Evolutionary conservation across 1,140 invertebrate genomes (phyloP).

Genomic region (Atopsyche davidsoni): DNA sequence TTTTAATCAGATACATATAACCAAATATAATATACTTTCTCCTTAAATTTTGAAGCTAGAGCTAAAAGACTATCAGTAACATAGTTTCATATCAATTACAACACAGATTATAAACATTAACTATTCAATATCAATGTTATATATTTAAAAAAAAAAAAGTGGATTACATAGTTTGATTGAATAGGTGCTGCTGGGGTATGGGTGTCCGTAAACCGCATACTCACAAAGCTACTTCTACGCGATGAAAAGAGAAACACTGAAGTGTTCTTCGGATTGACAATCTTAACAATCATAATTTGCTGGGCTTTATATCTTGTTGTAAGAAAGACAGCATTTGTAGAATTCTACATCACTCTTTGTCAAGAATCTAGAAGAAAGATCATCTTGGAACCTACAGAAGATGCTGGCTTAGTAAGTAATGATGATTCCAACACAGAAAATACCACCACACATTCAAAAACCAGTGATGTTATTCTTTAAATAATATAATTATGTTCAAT

Average conservation of each 20-base stretch:
- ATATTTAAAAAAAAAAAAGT: no score
- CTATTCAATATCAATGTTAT: no score
- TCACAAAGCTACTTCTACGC: conserved; percentile 70
- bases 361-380: conserved; percentile 65
- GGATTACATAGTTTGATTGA: conserved; percentile 15
- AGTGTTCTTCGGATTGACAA: conserved; percentile 77
- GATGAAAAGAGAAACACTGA: conserved; percentile 74
- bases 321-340: conserved; percentile 72
- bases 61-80: no score
- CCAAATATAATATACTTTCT: no score
- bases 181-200: conserved; percentile 78
- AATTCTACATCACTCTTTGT: conserved; percentile 73
- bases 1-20: no score
- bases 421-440: no score
- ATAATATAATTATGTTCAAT: no score
- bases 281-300: conserved; percentile 65
- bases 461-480: no score
- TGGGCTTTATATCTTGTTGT: conserved; percentile 70
- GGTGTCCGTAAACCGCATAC: conserved; percentile 74
- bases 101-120: no score
- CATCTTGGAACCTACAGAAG: conserved; percentile 69
- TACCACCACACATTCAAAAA: no score
- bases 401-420: conserved; percentile 64
- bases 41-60: no score
- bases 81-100: no score